phyloP scores from a whole-genome alignment of 2,113 vertebrate genomes.

The Anolis sagrei region DNA sequence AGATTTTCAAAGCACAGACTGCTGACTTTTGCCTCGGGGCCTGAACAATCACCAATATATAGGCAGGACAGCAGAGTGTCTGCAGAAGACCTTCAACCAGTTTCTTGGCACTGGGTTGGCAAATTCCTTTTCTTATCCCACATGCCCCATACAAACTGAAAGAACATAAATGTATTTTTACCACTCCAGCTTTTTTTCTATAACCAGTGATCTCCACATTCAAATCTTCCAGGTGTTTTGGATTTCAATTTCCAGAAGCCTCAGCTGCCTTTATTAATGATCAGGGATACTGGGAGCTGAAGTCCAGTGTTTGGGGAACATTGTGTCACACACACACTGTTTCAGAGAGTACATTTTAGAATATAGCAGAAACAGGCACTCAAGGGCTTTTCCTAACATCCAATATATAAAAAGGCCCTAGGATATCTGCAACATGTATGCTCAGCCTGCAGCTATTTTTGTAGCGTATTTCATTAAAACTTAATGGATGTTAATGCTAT shows the following conservation, averaged over 20 bases:
- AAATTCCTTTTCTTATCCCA: background rate
- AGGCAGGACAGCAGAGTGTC: background rate
- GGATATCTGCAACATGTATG: background rate
- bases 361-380: background rate
- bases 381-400: background rate
- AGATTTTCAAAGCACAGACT: background rate
- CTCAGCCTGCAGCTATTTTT: background rate
- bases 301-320: too few relatives aligned
- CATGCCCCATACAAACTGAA: background rate
- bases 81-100: background rate
- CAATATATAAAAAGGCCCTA: background rate
- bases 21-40: background rate
- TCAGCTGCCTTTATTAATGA: too few relatives aligned
- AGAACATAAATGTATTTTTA: background rate
- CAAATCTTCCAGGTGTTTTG: too few relatives aligned
- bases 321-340: too few relatives aligned
- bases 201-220: too few relatives aligned
- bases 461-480: slow-evolving; percentile 10
- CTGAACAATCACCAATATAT: background rate
- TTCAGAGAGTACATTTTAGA: background rate
- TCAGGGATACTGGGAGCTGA: too few relatives aligned
- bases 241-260: too few relatives aligned
- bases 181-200: background rate
- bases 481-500: background rate
- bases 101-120: background rate